Evolutionary conservation across 1,140 invertebrate species (phyloP), one percentile per base, ranked within the genome.

Genomic region (Metaphire vulgaris): DNA sequence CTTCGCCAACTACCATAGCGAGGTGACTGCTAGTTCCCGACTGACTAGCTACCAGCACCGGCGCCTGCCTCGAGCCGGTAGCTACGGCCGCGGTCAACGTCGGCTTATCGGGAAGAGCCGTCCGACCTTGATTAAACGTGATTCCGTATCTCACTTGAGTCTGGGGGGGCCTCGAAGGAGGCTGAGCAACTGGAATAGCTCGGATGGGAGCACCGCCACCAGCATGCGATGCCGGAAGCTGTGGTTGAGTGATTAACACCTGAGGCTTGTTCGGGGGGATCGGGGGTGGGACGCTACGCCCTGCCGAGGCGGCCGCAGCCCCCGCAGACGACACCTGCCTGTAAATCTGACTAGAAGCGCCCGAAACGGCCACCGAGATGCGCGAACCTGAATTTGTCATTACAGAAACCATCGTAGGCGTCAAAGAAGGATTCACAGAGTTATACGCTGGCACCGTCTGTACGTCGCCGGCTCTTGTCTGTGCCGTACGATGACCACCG

Each of bases 241-340:
- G 41, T 21, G 87, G 83, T 74, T 89, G 89, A 26, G 89, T 90
- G 79, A 92, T 89, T 66, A 65, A 64, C 32, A 84, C 78, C 26
- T 92, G 89, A 72, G 93, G 93, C 86, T 95, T 95, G 85, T 94
- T 95, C 1, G 93, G 93, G 65, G 93, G 93, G 71, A 94, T 91
- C 21, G 93, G 93, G 31, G 92, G 92, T 70, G 92, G 92, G 12
- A 90, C 89, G 0, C 92, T 92, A 69, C 92, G 88, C 2, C 83
- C 85, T 32, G 80, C 71, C 75, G 79, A 77, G 33, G 76, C 72
- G 6, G 76, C 75, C 79, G 80, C 82, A 56, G 79, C 78, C 33
- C 80, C 79, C 80, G 68, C 82, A 77, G 34, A 78, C 76, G 33
- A 79, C 72, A 26, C 77, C 34, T 31, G 74, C 67, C 72, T 65